Base-by-base conservation (phyloP, 2,888 invertebrate genomes). In the Phengaris arion region DNA sequence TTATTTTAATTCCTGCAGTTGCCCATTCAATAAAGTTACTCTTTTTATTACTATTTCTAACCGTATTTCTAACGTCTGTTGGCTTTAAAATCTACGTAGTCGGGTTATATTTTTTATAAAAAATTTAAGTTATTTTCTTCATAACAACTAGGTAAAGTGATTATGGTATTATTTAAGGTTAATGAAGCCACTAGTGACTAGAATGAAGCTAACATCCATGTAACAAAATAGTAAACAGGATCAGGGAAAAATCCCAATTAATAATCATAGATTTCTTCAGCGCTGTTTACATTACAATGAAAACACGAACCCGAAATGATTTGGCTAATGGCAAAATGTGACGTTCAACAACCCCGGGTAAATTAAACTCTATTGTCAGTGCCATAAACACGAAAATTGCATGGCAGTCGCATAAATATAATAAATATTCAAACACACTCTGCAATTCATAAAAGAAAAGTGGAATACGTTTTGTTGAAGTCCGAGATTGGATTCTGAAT, bases 391-490 rank as follows among this genome's bases (percentile, higher is more conserved):
- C 70, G 9, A 48, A 70, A 70, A 51, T 51, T 51, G 70, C 51
- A 2, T 9, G 2, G 70, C 51, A 51, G 51, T 12, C 51, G n/a
- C 51, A 45, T 75, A 69, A 69, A 69, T 57, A 69, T 69, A 75
- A 75, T 75, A 75, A 69, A 75, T 75, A 75, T 75, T 75, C 75
- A 75, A 55, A 74, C 68, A 68, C 68, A 69, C 68, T 68, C 74
- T 35, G 54, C 74, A 68, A 74, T 74, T 74, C 74, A 74, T 74
- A 68, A 69, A 54, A 74, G 68, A 68, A 74, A 46, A 74, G 54
- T 52, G 74, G 54, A 68, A 64, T 69, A 57, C 22, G 51, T 22
- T 74, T 59, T 69, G 45, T 54, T 68, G 54, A 54, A 46, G 51
- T 68, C 52, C 45, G 68, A 3, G 54, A 45, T 75, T 35, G 68